Percentiles rank a stretch among this genome's conserved stretches.
Evolutionary conservation across 2,888 invertebrate species (phyloP).

Genomic region (Stramonita haemastoma): DNA sequence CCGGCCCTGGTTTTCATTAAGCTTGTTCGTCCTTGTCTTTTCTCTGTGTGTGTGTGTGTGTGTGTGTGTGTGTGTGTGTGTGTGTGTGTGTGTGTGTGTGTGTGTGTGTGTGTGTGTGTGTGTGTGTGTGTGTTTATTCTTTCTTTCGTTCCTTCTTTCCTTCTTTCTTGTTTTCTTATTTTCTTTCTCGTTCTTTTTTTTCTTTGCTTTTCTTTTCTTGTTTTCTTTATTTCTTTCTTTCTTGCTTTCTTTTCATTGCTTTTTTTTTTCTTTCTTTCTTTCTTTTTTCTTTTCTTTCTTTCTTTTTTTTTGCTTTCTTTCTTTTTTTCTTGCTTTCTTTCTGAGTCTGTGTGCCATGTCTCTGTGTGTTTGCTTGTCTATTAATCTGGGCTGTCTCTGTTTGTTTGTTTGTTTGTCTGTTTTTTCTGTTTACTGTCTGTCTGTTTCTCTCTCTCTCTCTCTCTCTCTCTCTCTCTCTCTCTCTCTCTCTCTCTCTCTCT

Average conservation of each 20-base stretch:
- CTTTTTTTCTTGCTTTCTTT: background rate
- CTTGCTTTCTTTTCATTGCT: background rate
- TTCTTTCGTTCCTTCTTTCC: no score
- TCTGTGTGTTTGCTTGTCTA: no score
- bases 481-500: conserved; percentile 5
- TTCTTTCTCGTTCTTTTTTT: no score
- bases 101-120: background rate
- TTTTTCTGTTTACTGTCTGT: background rate
- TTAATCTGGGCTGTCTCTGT: no score
- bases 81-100: background rate
- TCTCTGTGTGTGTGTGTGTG: background rate
- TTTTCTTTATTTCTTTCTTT: background rate
- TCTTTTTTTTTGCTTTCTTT: background rate
- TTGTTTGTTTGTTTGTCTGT: background rate
- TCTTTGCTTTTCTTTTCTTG: no score
- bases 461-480: background rate
- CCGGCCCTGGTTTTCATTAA: conserved; percentile 7
- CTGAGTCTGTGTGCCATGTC: background rate
- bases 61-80: background rate
- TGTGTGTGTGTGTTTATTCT: background rate
- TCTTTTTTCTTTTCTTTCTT: no score
- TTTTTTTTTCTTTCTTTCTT: background rate
- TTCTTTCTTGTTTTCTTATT: no score
- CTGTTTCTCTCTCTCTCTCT: background rate
- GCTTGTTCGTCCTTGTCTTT: background rate